Evolutionary conservation across 2,113 vertebrate genomes (phyloP).

Genomic region (Nanorana parkeri): DNA sequence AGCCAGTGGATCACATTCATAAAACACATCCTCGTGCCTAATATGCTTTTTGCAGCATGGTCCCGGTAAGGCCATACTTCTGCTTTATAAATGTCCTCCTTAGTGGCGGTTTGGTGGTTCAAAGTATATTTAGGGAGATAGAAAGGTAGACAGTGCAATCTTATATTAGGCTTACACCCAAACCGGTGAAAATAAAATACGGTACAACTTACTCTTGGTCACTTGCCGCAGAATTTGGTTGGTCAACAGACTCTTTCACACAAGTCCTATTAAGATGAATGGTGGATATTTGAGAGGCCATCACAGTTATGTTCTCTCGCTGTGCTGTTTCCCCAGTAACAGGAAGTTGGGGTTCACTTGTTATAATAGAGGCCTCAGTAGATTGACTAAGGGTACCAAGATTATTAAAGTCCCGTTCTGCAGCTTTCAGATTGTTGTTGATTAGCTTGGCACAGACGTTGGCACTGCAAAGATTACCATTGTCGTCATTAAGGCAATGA

Average conservation of each 20-base stretch:
- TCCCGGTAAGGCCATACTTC: too few species aligned
- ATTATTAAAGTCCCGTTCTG: rapidly evolving
- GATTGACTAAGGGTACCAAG: rapidly evolving
- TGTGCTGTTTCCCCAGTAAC: constrained; percentile 34
- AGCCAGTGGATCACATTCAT: too few species aligned
- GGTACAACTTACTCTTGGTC: not conserved
- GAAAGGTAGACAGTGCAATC: too few species aligned
- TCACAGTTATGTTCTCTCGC: constrained; percentile 65
- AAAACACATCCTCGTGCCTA: too few species aligned
- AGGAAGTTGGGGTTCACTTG: not conserved
- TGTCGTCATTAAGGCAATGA: constrained; percentile 35
- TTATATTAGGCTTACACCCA: too few species aligned
- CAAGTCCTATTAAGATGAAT: constrained; percentile 73
- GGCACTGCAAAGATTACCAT: constrained; percentile 7
- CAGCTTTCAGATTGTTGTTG: constrained; percentile 60
- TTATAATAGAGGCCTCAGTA: rapidly evolving
- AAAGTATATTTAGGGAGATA: too few species aligned
- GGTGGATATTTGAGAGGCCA: constrained; percentile 79
- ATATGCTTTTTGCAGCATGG: too few species aligned
- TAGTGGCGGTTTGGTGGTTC: too few species aligned
- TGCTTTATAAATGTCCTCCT: too few species aligned
- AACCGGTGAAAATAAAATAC: too few species aligned
- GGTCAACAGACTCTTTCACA: not conserved
- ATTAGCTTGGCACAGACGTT: constrained; percentile 28
- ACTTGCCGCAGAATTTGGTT: constrained; percentile 6